These are phyloP conservation scores for Stegostoma tigrinum DNA, from an alignment of 2,113 vertebrate genomes.

Conservation along the genomic window DNA sequence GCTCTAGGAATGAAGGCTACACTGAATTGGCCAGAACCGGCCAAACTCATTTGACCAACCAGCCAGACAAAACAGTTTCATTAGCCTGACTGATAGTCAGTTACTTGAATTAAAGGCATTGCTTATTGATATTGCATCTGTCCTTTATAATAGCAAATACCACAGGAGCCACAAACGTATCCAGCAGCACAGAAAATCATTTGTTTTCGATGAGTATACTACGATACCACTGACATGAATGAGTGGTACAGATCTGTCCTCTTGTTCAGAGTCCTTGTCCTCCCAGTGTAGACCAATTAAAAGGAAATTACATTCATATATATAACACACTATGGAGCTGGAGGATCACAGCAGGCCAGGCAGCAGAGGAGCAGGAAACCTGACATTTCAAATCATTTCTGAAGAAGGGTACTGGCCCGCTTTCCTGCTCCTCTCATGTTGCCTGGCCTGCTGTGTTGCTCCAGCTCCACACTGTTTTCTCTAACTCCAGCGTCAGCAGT, in stretches of 20 bases:
- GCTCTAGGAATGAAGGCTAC: background rate
- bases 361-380: too few relatives aligned
- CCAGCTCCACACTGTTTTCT: too few relatives aligned
- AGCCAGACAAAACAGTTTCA: background rate
- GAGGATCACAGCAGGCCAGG: too few relatives aligned
- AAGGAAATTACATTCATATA: background rate
- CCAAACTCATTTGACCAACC: background rate
- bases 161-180: background rate
- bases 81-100: background rate
- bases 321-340: background rate
- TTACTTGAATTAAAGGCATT: background rate
- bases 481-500: too few relatives aligned
- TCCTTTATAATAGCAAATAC: background rate
- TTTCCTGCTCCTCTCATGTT: too few relatives aligned
- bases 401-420: too few relatives aligned
- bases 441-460: too few relatives aligned
- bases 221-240: background rate
- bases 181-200: background rate
- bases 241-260: background rate
- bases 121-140: background rate
- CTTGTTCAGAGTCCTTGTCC: background rate
- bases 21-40: background rate
- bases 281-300: background rate
- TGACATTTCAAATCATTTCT: too few relatives aligned
- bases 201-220: background rate